Percentiles rank a stretch among this genome's conserved stretches.
Evolutionary conservation across 2,113 vertebrate genomes (phyloP).

Genomic region (Phylloscopus trochiloides): DNA sequence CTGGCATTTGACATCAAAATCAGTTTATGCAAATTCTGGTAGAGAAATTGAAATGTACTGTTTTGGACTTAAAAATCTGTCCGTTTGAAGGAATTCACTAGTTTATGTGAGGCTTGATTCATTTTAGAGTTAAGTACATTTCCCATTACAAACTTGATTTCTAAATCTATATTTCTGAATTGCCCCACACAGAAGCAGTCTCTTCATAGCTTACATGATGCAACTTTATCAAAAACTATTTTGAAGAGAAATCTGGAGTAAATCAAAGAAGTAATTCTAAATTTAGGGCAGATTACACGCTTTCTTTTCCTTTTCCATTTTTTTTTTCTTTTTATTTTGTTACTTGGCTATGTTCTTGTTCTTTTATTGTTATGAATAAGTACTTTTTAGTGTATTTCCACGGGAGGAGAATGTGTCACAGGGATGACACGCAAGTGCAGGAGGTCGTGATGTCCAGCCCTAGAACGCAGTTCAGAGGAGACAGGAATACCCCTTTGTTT

Average conservation of each 20-base stretch:
- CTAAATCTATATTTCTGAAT: background rate
- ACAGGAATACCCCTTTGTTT: background rate
- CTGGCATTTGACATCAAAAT: background rate
- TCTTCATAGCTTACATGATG: background rate
- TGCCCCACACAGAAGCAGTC: background rate
- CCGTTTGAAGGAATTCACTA: background rate
- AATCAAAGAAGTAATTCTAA: background rate
- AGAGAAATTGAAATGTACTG: background rate
- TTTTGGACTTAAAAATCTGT: background rate
- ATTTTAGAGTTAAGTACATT: background rate
- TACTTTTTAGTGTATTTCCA: background rate
- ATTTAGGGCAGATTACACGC: background rate
- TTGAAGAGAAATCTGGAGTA: background rate
- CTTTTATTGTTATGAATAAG: background rate
- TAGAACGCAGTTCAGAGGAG: fast-evolving
- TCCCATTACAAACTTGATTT: background rate
- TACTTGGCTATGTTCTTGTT: background rate
- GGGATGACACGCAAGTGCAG: background rate
- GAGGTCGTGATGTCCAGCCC: background rate
- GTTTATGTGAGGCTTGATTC: background rate
- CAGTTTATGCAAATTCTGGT: background rate
- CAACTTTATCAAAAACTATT: background rate
- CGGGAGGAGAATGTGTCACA: background rate
- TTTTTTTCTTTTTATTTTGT: background rate
- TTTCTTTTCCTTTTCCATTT: background rate